Percentiles rank a stretch among this genome's conserved stretches.
Evolutionary conservation across 2,113 vertebrate species (phyloP).

Genomic region (Pseudolaguvia tuberculata): DNA sequence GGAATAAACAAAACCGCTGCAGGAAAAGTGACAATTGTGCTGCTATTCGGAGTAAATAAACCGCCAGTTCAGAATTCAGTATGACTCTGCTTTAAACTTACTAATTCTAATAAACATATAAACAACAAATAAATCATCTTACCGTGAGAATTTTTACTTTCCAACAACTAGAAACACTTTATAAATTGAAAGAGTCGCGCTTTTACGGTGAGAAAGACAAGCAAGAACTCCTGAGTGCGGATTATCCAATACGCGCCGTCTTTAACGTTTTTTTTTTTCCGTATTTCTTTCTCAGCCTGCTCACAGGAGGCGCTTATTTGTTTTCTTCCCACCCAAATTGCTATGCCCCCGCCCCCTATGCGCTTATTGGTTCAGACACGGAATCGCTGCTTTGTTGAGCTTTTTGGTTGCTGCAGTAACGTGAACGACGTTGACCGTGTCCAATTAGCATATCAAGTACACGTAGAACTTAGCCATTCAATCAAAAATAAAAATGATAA

Average conservation of each 20-base stretch:
- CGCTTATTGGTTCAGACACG: background rate
- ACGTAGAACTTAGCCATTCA: background rate
- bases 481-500: background rate
- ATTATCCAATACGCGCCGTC: background rate
- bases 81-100: constrained; percentile 13
- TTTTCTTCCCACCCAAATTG: constrained; percentile 8
- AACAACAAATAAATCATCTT: background rate
- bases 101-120: background rate
- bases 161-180: background rate
- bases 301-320: constrained; percentile 13
- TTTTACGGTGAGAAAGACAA: background rate
- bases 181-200: background rate
- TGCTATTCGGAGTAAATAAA: background rate
- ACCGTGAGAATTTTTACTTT: background rate
- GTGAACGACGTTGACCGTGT: background rate
- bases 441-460: background rate
- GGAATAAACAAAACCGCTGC: background rate
- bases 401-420: background rate
- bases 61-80: background rate
- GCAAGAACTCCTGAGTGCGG: background rate
- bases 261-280: background rate
- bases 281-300: constrained; percentile 2
- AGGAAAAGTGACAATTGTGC: background rate
- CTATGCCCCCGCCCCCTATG: background rate
- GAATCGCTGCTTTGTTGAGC: background rate